Conservation (phyloP, 1,140 invertebrate genomes). For the Zaprionus nigranus region DNA sequence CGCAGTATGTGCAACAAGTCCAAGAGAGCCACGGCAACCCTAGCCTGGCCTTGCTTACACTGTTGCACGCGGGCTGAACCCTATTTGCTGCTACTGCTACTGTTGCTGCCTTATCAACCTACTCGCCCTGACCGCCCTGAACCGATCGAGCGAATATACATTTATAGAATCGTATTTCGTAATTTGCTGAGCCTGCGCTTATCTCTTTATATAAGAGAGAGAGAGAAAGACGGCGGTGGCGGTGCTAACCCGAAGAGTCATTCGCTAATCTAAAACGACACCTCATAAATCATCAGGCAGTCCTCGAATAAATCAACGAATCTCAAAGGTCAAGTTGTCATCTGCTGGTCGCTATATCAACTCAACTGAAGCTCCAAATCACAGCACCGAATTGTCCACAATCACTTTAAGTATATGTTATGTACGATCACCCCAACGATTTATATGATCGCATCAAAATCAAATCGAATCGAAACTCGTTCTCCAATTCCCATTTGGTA, state of each 20-base stretch:
- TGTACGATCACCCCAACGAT: conserved; percentile 41
- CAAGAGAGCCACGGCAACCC: neutral
- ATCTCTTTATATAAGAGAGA: conserved; percentile 32
- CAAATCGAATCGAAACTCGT: conserved; percentile 7
- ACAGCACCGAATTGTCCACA: conserved; percentile 55
- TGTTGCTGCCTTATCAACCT: neutral
- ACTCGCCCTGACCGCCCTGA: neutral
- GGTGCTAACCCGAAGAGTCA: conserved; percentile 37
- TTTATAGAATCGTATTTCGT: conserved; percentile 3
- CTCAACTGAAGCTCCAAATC: conserved; percentile 54
- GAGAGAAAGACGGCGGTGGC: too few relatives aligned
- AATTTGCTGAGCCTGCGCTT: conserved; percentile 10
- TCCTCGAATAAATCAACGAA: conserved; percentile 65
- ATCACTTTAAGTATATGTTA: conserved; percentile 37
- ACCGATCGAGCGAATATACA: neutral
- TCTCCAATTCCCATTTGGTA: neutral
- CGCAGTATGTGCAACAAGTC: neutral
- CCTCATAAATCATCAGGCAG: conserved; percentile 65
- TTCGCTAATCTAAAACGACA: conserved; percentile 68
- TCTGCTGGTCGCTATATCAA: conserved; percentile 55
- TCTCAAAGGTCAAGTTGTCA: conserved; percentile 70
- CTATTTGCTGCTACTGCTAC: neutral
- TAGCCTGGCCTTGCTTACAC: neutral
- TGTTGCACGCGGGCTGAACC: neutral
- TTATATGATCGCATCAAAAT: conserved; percentile 37